phyloP scores from a whole-genome alignment of 2,888 invertebrate genomes.

The Antheraea assamensis region DNA sequence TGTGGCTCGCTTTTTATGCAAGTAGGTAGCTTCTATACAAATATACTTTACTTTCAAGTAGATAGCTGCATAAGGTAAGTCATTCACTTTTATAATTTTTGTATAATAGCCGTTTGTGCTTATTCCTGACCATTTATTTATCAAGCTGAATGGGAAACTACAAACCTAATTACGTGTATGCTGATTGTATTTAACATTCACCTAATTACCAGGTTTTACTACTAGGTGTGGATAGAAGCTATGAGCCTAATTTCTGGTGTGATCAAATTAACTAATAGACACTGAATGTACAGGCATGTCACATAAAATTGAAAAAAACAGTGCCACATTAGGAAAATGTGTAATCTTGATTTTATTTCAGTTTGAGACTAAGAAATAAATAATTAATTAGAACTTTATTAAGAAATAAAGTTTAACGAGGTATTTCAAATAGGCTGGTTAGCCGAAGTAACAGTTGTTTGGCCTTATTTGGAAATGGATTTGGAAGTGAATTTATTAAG shows the following conservation, averaged over 20 bases:
- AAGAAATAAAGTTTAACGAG: slow-evolving; percentile 1
- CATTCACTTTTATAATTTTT: background rate
- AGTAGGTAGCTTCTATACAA: background rate
- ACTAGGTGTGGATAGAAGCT: slow-evolving; percentile 1
- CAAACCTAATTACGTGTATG: background rate
- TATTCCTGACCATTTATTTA: background rate
- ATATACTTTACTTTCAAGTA: background rate
- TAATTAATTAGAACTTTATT: background rate
- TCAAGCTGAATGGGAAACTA: background rate
- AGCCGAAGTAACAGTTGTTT: background rate
- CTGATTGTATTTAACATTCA: background rate
- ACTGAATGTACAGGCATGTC: background rate
- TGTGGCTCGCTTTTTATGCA: no score
- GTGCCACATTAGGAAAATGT: background rate
- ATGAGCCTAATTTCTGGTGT: background rate
- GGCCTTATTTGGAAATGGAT: background rate
- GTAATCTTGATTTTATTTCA: background rate
- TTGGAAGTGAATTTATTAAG: background rate
- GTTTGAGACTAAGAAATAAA: background rate
- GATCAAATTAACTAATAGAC: slow-evolving; percentile 14
- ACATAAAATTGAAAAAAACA: background rate
- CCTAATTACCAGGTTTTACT: slow-evolving; percentile 4
- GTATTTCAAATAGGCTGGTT: slow-evolving; percentile 1
- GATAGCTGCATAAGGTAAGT: background rate
- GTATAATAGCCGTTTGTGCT: background rate